Evolutionary conservation across 1,140 invertebrate genomes (phyloP), one percentile per base, ranked within the genome.

Genomic region (Nixonia krombeini): DNA sequence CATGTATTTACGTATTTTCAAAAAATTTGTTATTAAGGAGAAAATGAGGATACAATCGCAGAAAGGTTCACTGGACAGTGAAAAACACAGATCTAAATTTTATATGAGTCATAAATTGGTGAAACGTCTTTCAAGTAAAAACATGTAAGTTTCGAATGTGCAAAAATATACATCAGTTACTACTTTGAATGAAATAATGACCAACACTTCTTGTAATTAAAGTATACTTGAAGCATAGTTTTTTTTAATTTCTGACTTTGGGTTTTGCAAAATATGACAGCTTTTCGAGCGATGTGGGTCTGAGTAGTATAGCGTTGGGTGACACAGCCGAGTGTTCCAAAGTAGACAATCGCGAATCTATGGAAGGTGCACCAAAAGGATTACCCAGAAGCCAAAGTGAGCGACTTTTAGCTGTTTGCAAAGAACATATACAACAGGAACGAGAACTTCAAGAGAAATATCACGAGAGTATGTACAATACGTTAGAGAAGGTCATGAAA

Each of bases 371-470:
- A 31, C 80, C 79, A 1, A 80, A 76, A 40, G 86, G 81, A 21
- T 76, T 88, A 7, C 88, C 86, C 0, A 82, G 90, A 59, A 90
- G 88, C 65, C 90, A 93, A 56, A 90, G 90, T 9, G 90, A 93
- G 57, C 86, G 88, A 10, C 80, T 91, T 68, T 79, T 93, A 9
- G 85, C 87, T 0, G 85, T 92, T 10, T 88, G 87, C 68, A 88
- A 89, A 18, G 92, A 94, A 41, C 92, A 94, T 38, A 88, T 91
- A 0, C 81, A 88, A 23, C 89, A 91, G 40, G 95, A 96, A 81
- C 87, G 91, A 13, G 93, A 95, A 63, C 77, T 96, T 21, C 89
- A 91, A 29, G 89, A 95, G 77, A 93, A 94, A 72, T 96, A 96
- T 78, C 92, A 96, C 75, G 93, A 95, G 53, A 86, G 88, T 50